phyloP scores from a whole-genome alignment of 2,888 invertebrate genomes.

The Aricia artaxerxes region DNA sequence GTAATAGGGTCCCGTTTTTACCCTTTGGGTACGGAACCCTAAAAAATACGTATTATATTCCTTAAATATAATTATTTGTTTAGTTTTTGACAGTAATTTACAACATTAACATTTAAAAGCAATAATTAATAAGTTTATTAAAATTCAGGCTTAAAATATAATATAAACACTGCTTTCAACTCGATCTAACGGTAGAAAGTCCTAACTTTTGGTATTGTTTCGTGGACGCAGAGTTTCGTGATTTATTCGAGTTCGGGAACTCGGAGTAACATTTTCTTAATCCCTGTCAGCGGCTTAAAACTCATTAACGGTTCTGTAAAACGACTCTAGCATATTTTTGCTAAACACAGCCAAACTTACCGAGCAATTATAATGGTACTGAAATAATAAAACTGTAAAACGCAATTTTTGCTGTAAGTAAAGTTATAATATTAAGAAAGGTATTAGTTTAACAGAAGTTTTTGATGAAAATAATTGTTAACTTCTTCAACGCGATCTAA shows the following conservation, averaged over 20 bases:
- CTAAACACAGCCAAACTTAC: conserved; percentile 46
- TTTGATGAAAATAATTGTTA: no score
- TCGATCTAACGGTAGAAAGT: not conserved
- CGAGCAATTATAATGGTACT: not conserved
- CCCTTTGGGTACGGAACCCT: no score
- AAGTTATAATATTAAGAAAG: no score
- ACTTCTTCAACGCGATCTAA: no score
- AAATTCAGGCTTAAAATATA: not conserved
- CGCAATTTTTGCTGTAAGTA: not conserved
- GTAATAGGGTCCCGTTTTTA: no score
- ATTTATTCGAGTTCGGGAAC: conserved; percentile 35
- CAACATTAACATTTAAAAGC: no score
- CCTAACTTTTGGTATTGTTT: conserved; percentile 1
- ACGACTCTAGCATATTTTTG: conserved; percentile 70
- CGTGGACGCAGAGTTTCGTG: conserved; percentile 4
- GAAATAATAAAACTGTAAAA: not conserved
- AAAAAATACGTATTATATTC: no score
- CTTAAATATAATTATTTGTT: no score
- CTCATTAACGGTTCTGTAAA: conserved; percentile 72
- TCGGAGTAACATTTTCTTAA: conserved; percentile 42
- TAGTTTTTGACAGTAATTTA: no score
- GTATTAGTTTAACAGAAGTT: no score
- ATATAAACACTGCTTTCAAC: not conserved
- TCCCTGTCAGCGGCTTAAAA: conserved; percentile 60
- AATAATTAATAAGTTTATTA: not conserved